Evolutionary conservation across 2,113 vertebrate genomes (phyloP).

Genomic region (Hoplias malabaricus): DNA sequence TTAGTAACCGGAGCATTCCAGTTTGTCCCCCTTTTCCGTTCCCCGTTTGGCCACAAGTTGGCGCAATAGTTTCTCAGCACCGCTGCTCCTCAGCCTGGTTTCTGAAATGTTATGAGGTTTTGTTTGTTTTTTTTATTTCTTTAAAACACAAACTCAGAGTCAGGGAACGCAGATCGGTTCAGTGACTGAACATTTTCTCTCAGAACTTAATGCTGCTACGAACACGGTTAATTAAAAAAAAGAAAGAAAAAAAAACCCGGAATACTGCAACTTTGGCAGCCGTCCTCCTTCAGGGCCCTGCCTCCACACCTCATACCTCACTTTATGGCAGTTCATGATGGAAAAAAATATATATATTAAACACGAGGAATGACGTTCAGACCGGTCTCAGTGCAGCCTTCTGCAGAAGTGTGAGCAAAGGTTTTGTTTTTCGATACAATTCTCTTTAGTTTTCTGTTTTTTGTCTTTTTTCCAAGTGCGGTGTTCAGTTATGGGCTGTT

Average conservation of each 20-base stretch:
- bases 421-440: background rate
- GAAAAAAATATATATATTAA: too few species aligned
- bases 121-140: slow-evolving; percentile 30
- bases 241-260: too few species aligned
- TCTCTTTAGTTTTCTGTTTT: slow-evolving; percentile 44
- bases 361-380: slow-evolving; percentile 57
- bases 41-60: slow-evolving; percentile 32
- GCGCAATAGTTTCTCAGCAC: slow-evolving; percentile 40
- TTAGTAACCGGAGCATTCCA: slow-evolving; percentile 58
- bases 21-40: slow-evolving; percentile 45
- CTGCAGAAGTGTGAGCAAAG: slow-evolving; percentile 51
- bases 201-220: slow-evolving; percentile 76
- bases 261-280: slow-evolving; percentile 75
- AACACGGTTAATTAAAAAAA: slow-evolving; percentile 73
- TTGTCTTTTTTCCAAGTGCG: slow-evolving; percentile 38
- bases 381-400: slow-evolving; percentile 68
- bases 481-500: slow-evolving; percentile 29
- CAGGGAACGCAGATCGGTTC: slow-evolving; percentile 74
- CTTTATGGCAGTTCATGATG: slow-evolving; percentile 62
- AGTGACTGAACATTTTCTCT: slow-evolving; percentile 70
- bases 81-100: slow-evolving; percentile 23
- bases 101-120: slow-evolving; percentile 3
- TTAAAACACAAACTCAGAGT: slow-evolving; percentile 69
- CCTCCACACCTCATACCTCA: slow-evolving; percentile 76
- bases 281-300: slow-evolving; percentile 40